Conservation (phyloP, 37 sponge, comb jelly and placozoan genomes). For the Bolinopsis microptera region DNA sequence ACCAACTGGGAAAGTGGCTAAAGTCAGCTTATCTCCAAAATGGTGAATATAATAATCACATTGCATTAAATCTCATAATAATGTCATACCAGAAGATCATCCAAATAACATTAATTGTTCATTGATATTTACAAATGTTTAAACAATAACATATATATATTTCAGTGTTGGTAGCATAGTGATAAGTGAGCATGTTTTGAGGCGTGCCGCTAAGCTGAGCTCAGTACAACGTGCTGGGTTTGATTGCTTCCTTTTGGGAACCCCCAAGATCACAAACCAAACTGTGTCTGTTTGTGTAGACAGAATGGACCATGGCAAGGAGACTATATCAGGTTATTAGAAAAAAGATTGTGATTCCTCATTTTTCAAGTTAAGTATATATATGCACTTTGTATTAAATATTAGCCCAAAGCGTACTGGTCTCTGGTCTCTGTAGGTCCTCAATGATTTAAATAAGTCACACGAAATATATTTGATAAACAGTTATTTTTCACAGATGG, state of each 20-base stretch:
- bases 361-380: neutral
- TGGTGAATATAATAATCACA: neutral
- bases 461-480: no score
- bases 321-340: constrained; percentile 1
- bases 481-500: constrained; percentile 14
- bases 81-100: no score
- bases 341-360: neutral
- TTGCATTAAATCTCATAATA: neutral
- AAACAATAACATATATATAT: no score
- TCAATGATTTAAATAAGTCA: no score
- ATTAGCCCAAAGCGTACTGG: no score
- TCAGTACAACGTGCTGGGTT: neutral
- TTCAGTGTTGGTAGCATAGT: constrained; percentile 24
- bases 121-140: no score
- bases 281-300: neutral
- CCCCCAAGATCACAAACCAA: neutral
- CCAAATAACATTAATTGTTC: no score
- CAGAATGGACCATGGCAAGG: constrained; percentile 26
- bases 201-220: neutral
- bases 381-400: no score
- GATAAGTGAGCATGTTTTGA: constrained; percentile 26
- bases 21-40: neutral
- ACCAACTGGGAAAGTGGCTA: neutral
- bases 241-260: constrained; percentile 32
- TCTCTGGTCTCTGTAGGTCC: no score